Conservation (phyloP, 2,113 vertebrate genomes). For the Anoplopoma fimbria region DNA sequence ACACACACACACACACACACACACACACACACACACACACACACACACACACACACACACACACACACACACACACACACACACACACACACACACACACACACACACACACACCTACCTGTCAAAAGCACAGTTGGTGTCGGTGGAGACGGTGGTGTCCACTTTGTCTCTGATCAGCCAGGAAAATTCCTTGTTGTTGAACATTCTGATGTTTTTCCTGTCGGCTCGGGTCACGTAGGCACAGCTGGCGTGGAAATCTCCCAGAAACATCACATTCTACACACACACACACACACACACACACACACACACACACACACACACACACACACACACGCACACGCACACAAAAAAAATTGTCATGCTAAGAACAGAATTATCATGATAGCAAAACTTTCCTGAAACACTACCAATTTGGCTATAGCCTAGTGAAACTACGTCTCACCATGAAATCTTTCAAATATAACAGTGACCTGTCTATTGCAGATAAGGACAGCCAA, state of each 20-base stretch:
- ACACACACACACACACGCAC: too few relatives aligned
- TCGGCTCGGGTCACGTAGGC: conserved; percentile 46
- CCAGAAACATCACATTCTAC: conserved; percentile 77
- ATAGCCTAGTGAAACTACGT: too few relatives aligned
- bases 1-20: neutral
- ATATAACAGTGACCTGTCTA: too few relatives aligned
- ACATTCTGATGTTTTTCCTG: conserved; percentile 65
- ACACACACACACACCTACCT: conserved; percentile 54
- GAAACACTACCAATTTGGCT: too few relatives aligned
- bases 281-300: conserved; percentile 16
- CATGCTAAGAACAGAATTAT: too few relatives aligned
- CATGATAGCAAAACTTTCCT: too few relatives aligned
- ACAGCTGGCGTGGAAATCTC: conserved; percentile 75
- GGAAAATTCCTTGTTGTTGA: conserved; percentile 35
- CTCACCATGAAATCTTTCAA: too few relatives aligned
- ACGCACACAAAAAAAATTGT: too few relatives aligned
- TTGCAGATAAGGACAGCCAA: too few relatives aligned
- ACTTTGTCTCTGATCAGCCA: conserved; percentile 74
- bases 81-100: neutral
- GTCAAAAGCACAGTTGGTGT: conserved; percentile 71
- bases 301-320: neutral
- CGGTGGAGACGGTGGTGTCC: conserved; percentile 63
- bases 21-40: neutral
- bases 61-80: neutral
- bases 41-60: neutral